Evolutionary conservation across 2,113 vertebrate genomes (phyloP).

Genomic region (Junco hyemalis): DNA sequence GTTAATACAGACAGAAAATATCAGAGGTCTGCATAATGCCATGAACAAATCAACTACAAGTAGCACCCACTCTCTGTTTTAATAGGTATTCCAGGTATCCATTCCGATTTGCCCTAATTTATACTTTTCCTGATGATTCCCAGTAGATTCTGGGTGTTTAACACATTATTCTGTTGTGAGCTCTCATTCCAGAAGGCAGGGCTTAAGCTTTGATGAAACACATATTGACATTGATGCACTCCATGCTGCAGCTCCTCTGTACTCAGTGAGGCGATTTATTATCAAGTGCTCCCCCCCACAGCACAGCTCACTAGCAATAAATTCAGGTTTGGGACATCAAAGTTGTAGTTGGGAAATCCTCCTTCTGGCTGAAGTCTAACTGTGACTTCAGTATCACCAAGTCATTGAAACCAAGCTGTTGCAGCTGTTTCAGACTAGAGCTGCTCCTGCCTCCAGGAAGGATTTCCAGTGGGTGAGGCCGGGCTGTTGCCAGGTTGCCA

Average conservation of each 20-base stretch:
- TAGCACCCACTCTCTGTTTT: neutral
- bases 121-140: neutral
- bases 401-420: neutral
- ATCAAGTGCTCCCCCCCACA: fast-evolving
- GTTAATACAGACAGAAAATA: neutral
- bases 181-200: neutral
- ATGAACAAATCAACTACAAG: neutral
- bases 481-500: neutral
- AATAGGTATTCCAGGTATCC: neutral
- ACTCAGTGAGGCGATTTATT: neutral
- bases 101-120: neutral
- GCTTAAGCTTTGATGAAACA: neutral
- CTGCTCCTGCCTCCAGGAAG: neutral
- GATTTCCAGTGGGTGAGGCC: neutral
- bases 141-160: neutral
- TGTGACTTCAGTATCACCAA: neutral
- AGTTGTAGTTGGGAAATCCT: neutral
- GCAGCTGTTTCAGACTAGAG: neutral
- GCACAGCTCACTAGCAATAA: neutral
- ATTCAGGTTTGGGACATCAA: neutral
- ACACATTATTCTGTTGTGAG: neutral
- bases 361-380: neutral
- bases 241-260: neutral
- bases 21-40: neutral
- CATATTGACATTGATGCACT: neutral